Evolutionary conservation across 2,797 vertebrate genomes (phyloP).

Genomic region (Chaetodon trifasciatus): DNA sequence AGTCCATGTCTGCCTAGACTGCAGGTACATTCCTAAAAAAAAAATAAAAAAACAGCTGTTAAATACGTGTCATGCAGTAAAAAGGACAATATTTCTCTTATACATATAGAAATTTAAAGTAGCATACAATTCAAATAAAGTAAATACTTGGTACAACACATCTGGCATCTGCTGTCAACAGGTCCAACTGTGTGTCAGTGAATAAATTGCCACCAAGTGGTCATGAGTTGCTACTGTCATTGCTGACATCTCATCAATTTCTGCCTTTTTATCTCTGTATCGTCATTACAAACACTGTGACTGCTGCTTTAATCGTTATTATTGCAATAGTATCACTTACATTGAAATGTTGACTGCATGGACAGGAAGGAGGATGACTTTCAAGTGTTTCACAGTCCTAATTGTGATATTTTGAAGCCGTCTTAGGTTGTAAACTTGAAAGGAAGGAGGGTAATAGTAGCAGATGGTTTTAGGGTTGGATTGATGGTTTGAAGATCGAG

Average conservation of each 20-base stretch:
- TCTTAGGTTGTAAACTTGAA: neutral
- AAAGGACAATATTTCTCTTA: neutral
- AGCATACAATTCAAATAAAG: neutral
- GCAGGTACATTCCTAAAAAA: no score
- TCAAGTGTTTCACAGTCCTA: neutral
- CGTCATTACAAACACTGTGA: neutral
- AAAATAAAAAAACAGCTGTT: neutral
- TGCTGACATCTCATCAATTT: neutral
- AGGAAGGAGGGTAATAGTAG: neutral
- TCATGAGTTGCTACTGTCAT: slow-evolving; percentile 32
- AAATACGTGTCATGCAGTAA: neutral
- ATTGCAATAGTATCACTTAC: neutral
- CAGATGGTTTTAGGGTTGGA: neutral
- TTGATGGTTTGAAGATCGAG: neutral
- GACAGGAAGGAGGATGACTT: neutral
- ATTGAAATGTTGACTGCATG: neutral
- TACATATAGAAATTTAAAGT: neutral
- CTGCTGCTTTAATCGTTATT: neutral
- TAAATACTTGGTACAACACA: neutral
- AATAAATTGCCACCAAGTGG: slow-evolving; percentile 64
- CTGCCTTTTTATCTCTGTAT: neutral
- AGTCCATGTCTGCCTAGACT: neutral
- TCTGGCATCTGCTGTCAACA: neutral
- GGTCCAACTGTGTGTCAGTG: neutral
- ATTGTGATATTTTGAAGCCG: neutral